Evolutionary conservation across 2,797 vertebrate genomes (phyloP).

Genomic region (Sorex maritimensis): DNA sequence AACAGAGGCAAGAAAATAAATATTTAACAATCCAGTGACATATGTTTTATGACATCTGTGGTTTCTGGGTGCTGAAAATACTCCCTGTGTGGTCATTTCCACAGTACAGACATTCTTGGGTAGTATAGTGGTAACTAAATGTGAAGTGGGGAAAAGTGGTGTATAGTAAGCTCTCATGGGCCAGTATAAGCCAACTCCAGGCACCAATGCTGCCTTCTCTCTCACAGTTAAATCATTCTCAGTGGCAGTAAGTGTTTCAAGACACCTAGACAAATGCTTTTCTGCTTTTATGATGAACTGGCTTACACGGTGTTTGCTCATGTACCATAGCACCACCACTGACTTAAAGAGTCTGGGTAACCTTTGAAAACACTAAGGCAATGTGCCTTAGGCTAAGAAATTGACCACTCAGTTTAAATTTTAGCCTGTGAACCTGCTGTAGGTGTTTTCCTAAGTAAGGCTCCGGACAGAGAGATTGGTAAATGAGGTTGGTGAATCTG

Average conservation of each 20-base stretch:
- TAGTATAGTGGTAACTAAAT: not conserved
- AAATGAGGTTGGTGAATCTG: not conserved
- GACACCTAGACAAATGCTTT: not conserved
- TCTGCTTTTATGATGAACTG: not conserved
- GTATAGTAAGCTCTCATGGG: not conserved
- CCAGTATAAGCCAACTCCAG: not conserved
- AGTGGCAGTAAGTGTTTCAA: not conserved
- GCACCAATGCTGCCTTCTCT: not conserved
- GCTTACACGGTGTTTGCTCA: not conserved
- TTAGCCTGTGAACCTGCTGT: not conserved
- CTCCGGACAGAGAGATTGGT: not conserved
- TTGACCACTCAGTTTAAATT: slow-evolving; percentile 9
- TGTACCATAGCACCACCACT: not conserved
- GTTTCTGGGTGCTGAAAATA: slow-evolving; percentile 14
- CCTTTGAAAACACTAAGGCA: not conserved
- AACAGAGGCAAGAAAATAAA: not conserved
- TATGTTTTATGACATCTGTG: not conserved
- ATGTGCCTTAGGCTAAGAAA: not conserved
- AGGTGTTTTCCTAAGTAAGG: not conserved
- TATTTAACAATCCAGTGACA: not conserved
- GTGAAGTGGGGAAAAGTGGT: not conserved
- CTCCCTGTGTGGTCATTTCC: not conserved
- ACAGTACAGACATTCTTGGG: not conserved
- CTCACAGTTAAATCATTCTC: not conserved
- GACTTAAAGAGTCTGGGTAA: not conserved